Percentiles rank a stretch among this genome's conserved stretches.
Conservation (phyloP, 2,113 vertebrate species). For the Rhinolophus ferrumequinum region DNA sequence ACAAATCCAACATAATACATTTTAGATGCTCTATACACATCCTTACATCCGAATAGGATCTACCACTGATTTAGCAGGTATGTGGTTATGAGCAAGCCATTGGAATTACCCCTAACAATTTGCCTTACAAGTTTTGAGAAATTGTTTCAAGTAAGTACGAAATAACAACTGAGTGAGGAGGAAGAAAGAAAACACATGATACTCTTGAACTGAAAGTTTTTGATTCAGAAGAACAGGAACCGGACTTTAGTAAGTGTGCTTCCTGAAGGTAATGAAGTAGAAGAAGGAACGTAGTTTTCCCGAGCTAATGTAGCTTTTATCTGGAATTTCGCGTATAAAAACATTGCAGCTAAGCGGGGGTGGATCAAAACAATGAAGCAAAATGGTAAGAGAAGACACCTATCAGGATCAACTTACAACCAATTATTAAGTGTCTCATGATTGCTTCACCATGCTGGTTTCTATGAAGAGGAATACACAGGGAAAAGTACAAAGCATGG, state of each 20-base stretch:
- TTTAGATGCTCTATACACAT: not conserved
- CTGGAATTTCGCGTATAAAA: not conserved
- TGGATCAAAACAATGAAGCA: not conserved
- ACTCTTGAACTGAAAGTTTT: not conserved
- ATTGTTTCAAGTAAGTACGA: not conserved
- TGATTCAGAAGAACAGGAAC: not conserved
- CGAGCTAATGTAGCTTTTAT: not conserved
- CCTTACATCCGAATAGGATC: not conserved
- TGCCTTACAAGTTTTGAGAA: not conserved
- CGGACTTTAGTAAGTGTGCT: not conserved
- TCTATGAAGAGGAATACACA: not conserved
- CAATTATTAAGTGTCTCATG: not conserved
- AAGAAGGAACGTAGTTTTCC: not conserved
- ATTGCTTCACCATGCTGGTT: not conserved
- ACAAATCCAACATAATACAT: too few relatives aligned
- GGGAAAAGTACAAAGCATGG: not conserved
- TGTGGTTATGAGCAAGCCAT: not conserved
- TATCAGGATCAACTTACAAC: not conserved
- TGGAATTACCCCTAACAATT: not conserved
- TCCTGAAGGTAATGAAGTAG: conserved; percentile 4
- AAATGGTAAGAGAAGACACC: conserved; percentile 12
- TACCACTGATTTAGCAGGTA: not conserved
- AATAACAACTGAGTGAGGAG: not conserved
- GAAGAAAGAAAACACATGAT: not conserved
- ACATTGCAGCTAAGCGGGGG: not conserved